Percentiles rank a stretch among this genome's conserved stretches.
These are phyloP conservation scores for Sarcophaga bullata DNA, from an alignment of 1,140 invertebrate species.

Conservation along the genomic window DNA sequence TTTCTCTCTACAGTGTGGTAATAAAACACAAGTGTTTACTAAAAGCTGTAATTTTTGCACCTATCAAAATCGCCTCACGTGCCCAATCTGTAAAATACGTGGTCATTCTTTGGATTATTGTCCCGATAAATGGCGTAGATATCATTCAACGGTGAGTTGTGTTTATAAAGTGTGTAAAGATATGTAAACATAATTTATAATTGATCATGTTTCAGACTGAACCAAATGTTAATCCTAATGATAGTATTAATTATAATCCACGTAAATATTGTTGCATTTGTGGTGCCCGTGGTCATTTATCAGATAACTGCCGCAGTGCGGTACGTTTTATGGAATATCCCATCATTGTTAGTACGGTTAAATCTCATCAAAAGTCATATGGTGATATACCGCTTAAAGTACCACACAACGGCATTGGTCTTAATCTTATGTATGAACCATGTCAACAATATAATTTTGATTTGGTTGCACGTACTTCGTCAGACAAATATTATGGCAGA, in stretches of 20 bases:
- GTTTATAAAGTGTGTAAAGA: neutral
- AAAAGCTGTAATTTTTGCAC: constrained; percentile 72
- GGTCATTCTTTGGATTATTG: constrained; percentile 72
- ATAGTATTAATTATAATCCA: constrained; percentile 61
- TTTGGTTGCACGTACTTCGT: constrained; percentile 27
- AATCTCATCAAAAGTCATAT: constrained; percentile 58
- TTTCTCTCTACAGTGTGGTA: constrained; percentile 71
- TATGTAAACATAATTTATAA: constrained; percentile 34
- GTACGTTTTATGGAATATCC: constrained; percentile 50
- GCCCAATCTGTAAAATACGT: constrained; percentile 70
- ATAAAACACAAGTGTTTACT: constrained; percentile 68
- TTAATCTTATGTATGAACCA: constrained; percentile 43
- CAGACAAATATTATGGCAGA: constrained; percentile 51
- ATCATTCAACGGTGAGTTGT: constrained; percentile 73
- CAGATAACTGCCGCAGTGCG: constrained; percentile 67
- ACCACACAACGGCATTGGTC: constrained; percentile 9
- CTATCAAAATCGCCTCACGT: constrained; percentile 67
- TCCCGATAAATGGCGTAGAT: constrained; percentile 76
- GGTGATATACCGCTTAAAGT: constrained; percentile 47
- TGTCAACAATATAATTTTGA: constrained; percentile 36
- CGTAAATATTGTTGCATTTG: constrained; percentile 73
- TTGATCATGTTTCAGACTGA: constrained; percentile 58
- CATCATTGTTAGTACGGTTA: constrained; percentile 48
- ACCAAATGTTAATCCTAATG: constrained; percentile 61
- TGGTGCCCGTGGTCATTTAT: constrained; percentile 71